phyloP scores from a whole-genome alignment of 2,113 vertebrate species.

The Protomyctophum bolini region DNA sequence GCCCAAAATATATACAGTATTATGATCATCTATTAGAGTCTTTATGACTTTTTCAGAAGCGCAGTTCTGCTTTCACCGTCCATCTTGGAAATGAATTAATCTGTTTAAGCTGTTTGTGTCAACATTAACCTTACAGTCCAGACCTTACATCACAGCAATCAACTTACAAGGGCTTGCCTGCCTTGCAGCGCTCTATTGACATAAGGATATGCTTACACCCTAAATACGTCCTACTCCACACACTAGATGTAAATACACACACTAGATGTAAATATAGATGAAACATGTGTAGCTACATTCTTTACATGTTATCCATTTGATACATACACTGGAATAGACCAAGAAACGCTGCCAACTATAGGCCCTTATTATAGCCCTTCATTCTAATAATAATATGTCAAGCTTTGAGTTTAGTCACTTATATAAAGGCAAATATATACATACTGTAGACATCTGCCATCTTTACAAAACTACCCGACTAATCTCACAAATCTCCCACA shows the following conservation, averaged over 20 bases:
- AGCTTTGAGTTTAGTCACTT: neutral
- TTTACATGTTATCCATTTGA: neutral
- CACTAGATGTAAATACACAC: conserved; percentile 13
- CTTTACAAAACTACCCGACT: no score
- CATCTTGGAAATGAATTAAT: conserved; percentile 1
- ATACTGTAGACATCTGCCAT: no score
- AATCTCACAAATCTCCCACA: no score
- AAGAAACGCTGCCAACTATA: conserved; percentile 7
- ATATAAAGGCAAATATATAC: no score
- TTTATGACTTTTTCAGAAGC: no score
- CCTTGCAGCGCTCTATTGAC: conserved; percentile 6
- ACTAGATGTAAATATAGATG: conserved; percentile 27
- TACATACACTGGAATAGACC: conserved; percentile 10
- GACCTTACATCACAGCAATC: conserved; percentile 41
- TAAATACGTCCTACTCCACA: conserved; percentile 28
- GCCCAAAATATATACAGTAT: no score
- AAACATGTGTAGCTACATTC: conserved; percentile 26
- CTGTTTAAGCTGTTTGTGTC: conserved; percentile 26
- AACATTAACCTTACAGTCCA: conserved; percentile 10
- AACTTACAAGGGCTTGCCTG: conserved; percentile 35
- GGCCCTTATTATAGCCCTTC: neutral
- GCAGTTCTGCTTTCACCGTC: no score
- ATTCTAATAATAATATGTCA: neutral
- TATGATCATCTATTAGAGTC: no score
- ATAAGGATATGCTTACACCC: conserved; percentile 14